phyloP scores from a whole-genome alignment of 2,113 vertebrate species.

The Anseranas semipalmata region DNA sequence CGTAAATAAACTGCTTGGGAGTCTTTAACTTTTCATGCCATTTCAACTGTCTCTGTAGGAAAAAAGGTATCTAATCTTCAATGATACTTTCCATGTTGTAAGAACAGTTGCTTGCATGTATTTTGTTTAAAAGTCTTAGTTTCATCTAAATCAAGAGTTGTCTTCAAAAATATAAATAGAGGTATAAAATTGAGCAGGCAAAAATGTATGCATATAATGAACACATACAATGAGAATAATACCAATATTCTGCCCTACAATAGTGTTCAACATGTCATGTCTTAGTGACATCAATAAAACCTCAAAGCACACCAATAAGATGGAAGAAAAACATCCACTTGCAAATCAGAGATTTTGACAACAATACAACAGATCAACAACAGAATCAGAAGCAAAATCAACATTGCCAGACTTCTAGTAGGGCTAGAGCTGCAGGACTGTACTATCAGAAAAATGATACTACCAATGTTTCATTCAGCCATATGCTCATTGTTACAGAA shows the following conservation, averaged over 20 bases:
- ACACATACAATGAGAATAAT: background rate
- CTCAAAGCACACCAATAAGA: background rate
- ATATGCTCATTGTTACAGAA: background rate
- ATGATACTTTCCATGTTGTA: background rate
- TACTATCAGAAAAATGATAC: background rate
- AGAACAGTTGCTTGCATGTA: background rate
- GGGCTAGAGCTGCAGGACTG: background rate
- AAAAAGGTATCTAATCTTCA: background rate
- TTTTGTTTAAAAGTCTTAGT: background rate
- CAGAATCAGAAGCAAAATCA: background rate
- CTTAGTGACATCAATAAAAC: background rate
- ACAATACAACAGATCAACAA: background rate
- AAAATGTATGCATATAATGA: background rate
- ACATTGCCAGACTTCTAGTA: background rate
- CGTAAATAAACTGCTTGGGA: background rate
- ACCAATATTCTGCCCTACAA: background rate
- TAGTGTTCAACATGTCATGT: background rate
- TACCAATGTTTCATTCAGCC: background rate
- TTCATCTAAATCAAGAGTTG: background rate
- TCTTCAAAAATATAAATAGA: background rate
- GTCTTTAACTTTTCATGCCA: background rate
- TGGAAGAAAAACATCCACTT: background rate
- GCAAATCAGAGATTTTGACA: background rate
- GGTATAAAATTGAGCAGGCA: background rate
- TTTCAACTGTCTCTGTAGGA: background rate